Evolutionary conservation across 2,797 vertebrate genomes (phyloP), one percentile per base, ranked within the genome.

Genomic region (Cirrhinus mrigala): DNA sequence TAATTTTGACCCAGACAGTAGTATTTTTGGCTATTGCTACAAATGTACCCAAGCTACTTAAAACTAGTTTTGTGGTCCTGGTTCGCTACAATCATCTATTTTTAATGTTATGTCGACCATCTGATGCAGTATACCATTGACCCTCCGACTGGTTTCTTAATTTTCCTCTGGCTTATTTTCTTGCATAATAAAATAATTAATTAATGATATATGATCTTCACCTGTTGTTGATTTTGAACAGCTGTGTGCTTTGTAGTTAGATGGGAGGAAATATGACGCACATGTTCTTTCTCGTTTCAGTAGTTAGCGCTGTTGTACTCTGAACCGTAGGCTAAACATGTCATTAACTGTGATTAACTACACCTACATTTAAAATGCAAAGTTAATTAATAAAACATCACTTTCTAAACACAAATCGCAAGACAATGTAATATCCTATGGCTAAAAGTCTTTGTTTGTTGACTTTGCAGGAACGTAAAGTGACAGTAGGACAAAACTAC

Each of bases 341-440:
- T 40, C 40, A 75, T 82, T 71, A 82, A 73, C 60, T 56, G 54
- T 62, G 24, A 79, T 79, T 50, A 66, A 79, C 77, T 15, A 37
- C 44, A 50, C 20, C 56, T 75, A 64, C 27, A 22, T 83, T 64
- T 12, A 75, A 37, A 73, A 60, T 48, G 40, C 40, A 48, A 46
- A n/a, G 15, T 73, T 58, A 3, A 82, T 66, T 16, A 62, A 54
- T 83, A 66, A 66, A 76, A 54, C 20, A 50, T 75, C 9, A 16
- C 15, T 24, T 76, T 68, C 22, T 75, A 44, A 83, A 75, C 75
- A 64, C 71, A 52, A 64, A 48, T 29, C 3, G 16, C 1, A 33
- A 64, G 4, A 74, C 27, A 52, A 24, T 66, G 40, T 66, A 82
- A 73, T 62, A 73, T 62, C 44, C 24, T 50, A 74, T 10, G 24